Base-by-base conservation (phyloP, 1,140 invertebrate species). In the Neuroterus valhalla region DNA sequence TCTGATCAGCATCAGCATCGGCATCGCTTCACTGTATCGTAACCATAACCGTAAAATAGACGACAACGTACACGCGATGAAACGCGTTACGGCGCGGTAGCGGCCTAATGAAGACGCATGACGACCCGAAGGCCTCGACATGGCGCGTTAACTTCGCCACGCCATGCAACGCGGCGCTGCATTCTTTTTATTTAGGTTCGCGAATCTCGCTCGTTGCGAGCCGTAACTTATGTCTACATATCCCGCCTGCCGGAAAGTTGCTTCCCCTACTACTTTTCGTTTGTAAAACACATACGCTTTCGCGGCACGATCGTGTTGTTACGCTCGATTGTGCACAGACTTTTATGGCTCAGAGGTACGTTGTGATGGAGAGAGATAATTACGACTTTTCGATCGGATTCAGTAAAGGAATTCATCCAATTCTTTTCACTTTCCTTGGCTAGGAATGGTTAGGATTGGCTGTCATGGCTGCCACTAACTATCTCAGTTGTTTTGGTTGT, bases 31-130 rank as follows among this genome's bases (percentile, higher is more conserved):
- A 72, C 71, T 71, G 75, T 77, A 81, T 72, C 75, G 72, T 78
- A 79, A 67, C 72, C 71, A 74, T 77, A 77, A 77, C 75, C 75
- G 77, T 82, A 80, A 83, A 81, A 81, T 81, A 82, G 73, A 69
- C 74, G 74, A 74, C 77, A 77, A 75, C n/a, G n/a, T n/a, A n/a
- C 82, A 78, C 75, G 82, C 81, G 76, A 84, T 81, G 78, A 85
- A 80, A 81, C 78, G 75, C 52, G 71, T 48, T 50, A 62, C 31
- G 55, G 55, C 50, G 46, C 19, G 52, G 73, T 75, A 69, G 75
- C 52, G 74, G 75, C 79, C 75, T 84, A 85, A 85, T 84, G 82
- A 81, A 85, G 82, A 85, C 83, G 82, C 82, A 83, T 83, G 81
- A n/a, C 70, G 62, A 77, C 70, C 66, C 73, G 68, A 72, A 67